Evolutionary conservation across 2,797 vertebrate species (phyloP), one percentile per base, ranked within the genome.

Genomic region (Distichodus sexfasciatus): DNA sequence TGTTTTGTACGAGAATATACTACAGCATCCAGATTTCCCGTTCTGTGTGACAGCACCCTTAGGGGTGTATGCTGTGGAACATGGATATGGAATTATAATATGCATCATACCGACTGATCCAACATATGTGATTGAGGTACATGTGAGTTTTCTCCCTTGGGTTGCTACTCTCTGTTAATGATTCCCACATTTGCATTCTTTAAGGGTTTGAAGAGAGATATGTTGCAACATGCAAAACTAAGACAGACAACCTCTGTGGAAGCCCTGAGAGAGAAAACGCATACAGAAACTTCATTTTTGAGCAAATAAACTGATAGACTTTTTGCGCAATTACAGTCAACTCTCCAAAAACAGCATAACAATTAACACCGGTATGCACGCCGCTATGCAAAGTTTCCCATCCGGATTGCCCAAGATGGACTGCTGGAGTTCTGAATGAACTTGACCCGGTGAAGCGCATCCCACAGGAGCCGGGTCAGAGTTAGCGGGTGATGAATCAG

Each of bases 401-500:
- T 48, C 33, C 19, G 17, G 51, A 57, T 40, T 48, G 15, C 60
- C 24, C 8, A 26, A 68, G 67, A 71, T 54, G 63, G 71, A 74
- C 71, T 61, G 60, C 28, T 54, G 47, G 38, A 64, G 33, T 24
- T 29, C 59, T 15, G 48, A 63, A 63, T 61, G 71, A 76, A 76
- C 74, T 76, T 79, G 77, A 76, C 74, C 74, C 38, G 24, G 53
- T 46, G 63, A 55, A 73, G 74, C 57, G 59, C 33, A 57, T 33
- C 55, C 31, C 53, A 40, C 23, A 71, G 68, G 68, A 41, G 21
- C 64, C 38, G 65, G 8, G 61, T 8, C 59, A 48, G 62, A 62
- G 57, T 67, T 48, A 79, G 70, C 62, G 55, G 74, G 69, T 60
- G 74, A 71, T 69, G 63, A 76, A 66, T 76, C 77, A 76, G 69